Base-by-base conservation (phyloP, 1,140 invertebrate species). In the Halictus rubicundus region DNA sequence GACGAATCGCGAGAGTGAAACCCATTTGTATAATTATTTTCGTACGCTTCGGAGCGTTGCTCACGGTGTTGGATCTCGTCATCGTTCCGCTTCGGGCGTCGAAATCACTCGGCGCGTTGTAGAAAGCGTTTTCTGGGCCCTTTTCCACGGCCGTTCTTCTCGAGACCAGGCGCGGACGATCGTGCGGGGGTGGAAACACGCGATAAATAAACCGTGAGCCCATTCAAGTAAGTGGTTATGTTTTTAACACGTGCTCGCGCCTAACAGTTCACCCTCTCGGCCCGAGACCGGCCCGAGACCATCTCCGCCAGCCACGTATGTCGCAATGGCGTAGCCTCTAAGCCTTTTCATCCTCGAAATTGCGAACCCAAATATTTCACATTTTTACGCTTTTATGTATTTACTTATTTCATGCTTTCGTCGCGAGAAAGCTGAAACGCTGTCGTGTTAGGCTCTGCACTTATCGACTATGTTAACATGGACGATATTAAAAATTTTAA, bases 201-300 rank as follows among this genome's bases (percentile, higher is more conserved):
- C 86, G 87, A 90, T 90, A 90, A 90, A 90, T 90, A 90, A 90
- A 89, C 80, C 78, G 85, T 77, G 83, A 87, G 78, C 78, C 86
- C 87, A 90, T 88, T 89, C 81, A 82, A 89, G 88, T 89, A 90
- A 91, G 89, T 91, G 89, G 86, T 90, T 90, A 90, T 90, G 89
- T 90, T 91, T 89, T 90, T 90, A 91, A 89, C 89, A 90, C 89
- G 89, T 90, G 89, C 89, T 89, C 76, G 86, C 70, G 74, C 83
- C 84, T 89, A 90, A 90, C 82, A 84, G 87, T 82, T 85, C 76
- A 63, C 75, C 82, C 80, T 69, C 60, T 49, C 75, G 21, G 23
- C 46, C 10, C 16, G 54, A 60, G 68, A 75, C 68, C 70, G 68
- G 72, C 74, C 59, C 78, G 73, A 32, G 32, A 32, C 65, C 68